Percentiles rank a stretch among this genome's conserved stretches.
phyloP scores from a whole-genome alignment of 2,113 vertebrate species.

The Pseudorasbora parva region DNA sequence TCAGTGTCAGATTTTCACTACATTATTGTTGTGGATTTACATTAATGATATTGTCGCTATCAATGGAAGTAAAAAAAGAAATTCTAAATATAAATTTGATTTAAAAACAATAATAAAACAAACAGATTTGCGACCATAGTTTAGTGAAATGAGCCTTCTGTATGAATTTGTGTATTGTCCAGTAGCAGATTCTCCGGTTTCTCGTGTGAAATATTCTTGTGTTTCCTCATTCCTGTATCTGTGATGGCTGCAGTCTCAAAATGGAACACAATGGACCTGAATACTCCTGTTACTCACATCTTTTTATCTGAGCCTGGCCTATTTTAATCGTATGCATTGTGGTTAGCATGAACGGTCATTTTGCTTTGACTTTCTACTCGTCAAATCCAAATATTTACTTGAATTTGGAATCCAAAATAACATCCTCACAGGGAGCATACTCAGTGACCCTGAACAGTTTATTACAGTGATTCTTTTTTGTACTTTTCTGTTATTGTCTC shows the following conservation, averaged over 20 bases:
- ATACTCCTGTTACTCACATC: neutral
- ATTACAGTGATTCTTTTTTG: neutral
- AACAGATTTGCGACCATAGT: neutral
- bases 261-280: conserved; percentile 27
- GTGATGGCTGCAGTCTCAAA: neutral
- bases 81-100: neutral
- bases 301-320: conserved; percentile 8
- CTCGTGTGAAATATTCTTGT: neutral
- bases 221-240: conserved; percentile 12
- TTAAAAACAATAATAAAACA: neutral
- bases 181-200: neutral
- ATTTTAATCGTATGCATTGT: neutral
- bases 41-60: neutral
- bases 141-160: neutral
- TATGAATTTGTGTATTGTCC: neutral
- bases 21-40: neutral
- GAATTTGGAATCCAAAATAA: neutral
- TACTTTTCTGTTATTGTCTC: neutral
- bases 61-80: neutral
- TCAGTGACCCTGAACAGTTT: neutral
- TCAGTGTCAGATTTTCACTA: neutral
- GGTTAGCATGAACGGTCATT: neutral
- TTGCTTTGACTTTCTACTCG: neutral
- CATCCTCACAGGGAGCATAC: neutral
- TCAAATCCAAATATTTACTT: conserved; percentile 11